These are phyloP conservation scores for Dermatemys mawii DNA, from an alignment of 2,113 vertebrate species.

Conservation along the genomic window DNA sequence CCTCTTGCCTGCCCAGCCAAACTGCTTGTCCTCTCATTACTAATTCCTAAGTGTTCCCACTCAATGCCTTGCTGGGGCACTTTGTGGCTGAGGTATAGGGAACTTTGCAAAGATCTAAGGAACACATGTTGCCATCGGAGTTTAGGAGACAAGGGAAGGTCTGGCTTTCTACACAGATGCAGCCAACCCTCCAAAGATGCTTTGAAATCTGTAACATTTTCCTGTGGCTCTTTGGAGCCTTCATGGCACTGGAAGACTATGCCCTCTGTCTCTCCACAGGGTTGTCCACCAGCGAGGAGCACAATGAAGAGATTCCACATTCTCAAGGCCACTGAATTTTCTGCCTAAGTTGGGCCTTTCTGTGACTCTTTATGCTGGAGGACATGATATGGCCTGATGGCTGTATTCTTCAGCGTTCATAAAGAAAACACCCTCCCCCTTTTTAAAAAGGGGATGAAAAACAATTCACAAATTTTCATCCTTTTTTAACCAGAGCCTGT, in stretches of 20 bases:
- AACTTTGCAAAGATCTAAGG: fast-evolving
- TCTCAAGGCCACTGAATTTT: background rate
- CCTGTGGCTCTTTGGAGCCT: too few species aligned
- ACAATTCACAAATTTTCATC: too few species aligned
- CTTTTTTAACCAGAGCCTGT: too few species aligned
- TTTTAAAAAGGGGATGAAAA: background rate
- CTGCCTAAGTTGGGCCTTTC: background rate
- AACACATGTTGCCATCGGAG: too few species aligned
- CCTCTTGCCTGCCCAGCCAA: background rate
- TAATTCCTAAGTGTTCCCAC: background rate
- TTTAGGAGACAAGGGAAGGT: background rate
- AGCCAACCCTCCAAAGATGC: background rate
- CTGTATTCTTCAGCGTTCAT: background rate
- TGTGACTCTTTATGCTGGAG: background rate
- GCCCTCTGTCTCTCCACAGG: background rate
- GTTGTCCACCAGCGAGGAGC: background rate
- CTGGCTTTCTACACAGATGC: background rate
- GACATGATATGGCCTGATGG: background rate
- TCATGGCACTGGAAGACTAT: background rate
- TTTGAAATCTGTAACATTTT: background rate
- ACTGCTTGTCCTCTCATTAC: background rate
- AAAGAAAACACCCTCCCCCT: too few species aligned
- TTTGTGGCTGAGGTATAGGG: background rate
- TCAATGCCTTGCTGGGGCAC: background rate
- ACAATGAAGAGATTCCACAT: background rate